A percentile compares a stretch with the other conserved stretches of the same genome.
phyloP scores from a whole-genome alignment of 2,888 invertebrate genomes.

The Liodrosophila aerea region DNA sequence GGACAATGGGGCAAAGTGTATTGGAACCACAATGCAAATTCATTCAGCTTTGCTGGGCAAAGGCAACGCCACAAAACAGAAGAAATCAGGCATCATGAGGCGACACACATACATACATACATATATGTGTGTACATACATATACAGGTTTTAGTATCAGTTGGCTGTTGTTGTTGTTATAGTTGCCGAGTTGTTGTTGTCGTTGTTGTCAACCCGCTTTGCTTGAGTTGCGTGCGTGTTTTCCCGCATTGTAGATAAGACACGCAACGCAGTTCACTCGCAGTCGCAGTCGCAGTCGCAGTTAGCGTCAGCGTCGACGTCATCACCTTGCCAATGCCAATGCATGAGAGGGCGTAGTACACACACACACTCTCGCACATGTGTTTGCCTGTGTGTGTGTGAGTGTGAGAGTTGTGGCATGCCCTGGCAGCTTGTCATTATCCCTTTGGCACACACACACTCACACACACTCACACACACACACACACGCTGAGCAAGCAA shows the following conservation, averaged over 20 bases:
- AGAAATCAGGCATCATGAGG: too few species aligned
- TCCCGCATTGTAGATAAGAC: constrained; percentile 74
- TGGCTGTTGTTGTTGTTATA: constrained; percentile 8
- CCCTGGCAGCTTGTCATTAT: constrained; percentile 68
- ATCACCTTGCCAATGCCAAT: constrained; percentile 60
- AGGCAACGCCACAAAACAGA: too few species aligned
- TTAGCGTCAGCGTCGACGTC: constrained; percentile 34
- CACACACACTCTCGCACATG: background rate
- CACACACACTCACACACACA: constrained; percentile 16
- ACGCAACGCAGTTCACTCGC: constrained; percentile 67
- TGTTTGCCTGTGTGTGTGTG: constrained; percentile 12
- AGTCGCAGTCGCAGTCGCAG: constrained; percentile 47
- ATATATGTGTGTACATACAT: too few species aligned
- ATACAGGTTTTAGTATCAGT: constrained; percentile 19
- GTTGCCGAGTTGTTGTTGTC: constrained; percentile 17
- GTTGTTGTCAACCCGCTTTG: constrained; percentile 47
- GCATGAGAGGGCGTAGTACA: constrained; percentile 33
- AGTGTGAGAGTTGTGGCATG: constrained; percentile 15
- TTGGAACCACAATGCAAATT: constrained; percentile 6
- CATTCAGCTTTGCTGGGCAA: constrained; percentile 15
- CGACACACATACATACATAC: too few species aligned
- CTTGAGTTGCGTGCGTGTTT: constrained; percentile 72
- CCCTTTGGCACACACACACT: constrained; percentile 62
- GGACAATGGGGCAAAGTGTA: constrained; percentile 13
- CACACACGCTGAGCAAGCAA: constrained; percentile 63